Conservation (phyloP, 2,888 invertebrate genomes). For the Diaphora mendica region DNA sequence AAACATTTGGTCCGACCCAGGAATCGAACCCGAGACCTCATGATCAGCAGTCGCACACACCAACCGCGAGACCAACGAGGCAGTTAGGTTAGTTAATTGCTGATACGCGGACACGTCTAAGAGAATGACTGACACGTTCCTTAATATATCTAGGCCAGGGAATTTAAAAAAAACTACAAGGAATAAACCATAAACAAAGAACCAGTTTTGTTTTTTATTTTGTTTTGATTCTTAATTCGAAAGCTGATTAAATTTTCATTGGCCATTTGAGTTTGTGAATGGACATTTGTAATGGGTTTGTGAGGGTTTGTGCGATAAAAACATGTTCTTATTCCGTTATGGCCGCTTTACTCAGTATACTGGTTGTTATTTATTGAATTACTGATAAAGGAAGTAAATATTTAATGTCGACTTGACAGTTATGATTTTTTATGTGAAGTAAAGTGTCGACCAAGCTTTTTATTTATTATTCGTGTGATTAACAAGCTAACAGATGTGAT, state of each 20-base stretch:
- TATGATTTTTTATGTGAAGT: not conserved
- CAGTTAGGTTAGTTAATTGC: too few relatives aligned
- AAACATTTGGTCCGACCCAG: too few relatives aligned
- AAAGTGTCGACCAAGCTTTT: not conserved
- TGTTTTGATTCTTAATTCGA: not conserved
- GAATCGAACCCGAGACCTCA: too few relatives aligned
- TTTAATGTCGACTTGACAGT: not conserved
- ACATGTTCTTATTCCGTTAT: constrained; percentile 10
- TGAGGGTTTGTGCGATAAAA: constrained; percentile 4
- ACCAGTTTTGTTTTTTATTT: not conserved
- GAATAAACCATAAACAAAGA: constrained; percentile 7
- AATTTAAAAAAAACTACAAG: not conserved
- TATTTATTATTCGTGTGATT: too few relatives aligned
- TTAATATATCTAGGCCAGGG: not conserved
- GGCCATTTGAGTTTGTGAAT: constrained; percentile 23
- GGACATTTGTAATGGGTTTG: constrained; percentile 7
- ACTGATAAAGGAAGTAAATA: not conserved
- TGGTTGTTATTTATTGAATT: not conserved
- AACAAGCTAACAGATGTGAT: too few relatives aligned
- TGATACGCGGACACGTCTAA: too few relatives aligned
- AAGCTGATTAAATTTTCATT: constrained; percentile 41
- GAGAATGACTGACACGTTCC: too few relatives aligned
- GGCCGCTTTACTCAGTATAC: not conserved
- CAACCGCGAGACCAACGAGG: too few relatives aligned
- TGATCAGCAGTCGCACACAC: too few relatives aligned